A percentile compares a stretch with the other conserved stretches of the same genome.
These are phyloP conservation scores for Spodoptera littoralis DNA, from an alignment of 2,888 invertebrate species.

Conservation along the genomic window DNA sequence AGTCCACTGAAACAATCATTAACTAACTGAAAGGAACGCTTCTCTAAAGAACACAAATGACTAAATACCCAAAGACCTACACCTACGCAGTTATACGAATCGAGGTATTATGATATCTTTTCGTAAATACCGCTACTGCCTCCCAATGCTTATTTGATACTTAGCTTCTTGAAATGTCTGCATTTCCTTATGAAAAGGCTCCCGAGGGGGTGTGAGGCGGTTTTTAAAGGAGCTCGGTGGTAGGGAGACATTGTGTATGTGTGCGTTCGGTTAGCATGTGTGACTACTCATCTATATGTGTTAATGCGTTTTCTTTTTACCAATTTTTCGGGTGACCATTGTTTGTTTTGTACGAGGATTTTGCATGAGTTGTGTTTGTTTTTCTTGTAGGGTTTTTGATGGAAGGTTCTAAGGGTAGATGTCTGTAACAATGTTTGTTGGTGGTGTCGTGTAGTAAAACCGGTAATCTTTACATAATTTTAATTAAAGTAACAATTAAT, in stretches of 20 bases:
- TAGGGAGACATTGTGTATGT: conserved; percentile 64
- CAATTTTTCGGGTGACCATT: conserved; percentile 83
- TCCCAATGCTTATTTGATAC: conserved; percentile 83
- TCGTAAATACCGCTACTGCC: conserved; percentile 76
- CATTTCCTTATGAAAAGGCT: conserved; percentile 89
- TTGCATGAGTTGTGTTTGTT: conserved; percentile 24
- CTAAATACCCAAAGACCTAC: conserved; percentile 26
- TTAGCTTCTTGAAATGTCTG: conserved; percentile 88
- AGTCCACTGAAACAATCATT: too few species aligned
- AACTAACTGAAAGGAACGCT: conserved; percentile 4
- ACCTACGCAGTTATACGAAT: conserved; percentile 52
- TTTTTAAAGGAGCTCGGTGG: conserved; percentile 77
- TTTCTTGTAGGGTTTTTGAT: background rate
- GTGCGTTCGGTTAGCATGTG: conserved; percentile 75
- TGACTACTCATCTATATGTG: conserved; percentile 88
- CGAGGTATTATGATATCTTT: conserved; percentile 73
- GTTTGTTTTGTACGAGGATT: conserved; percentile 22
- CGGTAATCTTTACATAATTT: too few species aligned
- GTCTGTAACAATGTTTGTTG: too few species aligned
- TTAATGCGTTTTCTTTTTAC: conserved; percentile 89
- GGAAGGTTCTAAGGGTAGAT: too few species aligned
- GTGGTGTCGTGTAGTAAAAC: too few species aligned
- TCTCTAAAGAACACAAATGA: conserved; percentile 21
- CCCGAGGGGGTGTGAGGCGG: conserved; percentile 72
- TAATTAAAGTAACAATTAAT: too few species aligned